Evolutionary conservation across 2,797 vertebrate genomes (phyloP).

Genomic region (Hylomyscus alleni): DNA sequence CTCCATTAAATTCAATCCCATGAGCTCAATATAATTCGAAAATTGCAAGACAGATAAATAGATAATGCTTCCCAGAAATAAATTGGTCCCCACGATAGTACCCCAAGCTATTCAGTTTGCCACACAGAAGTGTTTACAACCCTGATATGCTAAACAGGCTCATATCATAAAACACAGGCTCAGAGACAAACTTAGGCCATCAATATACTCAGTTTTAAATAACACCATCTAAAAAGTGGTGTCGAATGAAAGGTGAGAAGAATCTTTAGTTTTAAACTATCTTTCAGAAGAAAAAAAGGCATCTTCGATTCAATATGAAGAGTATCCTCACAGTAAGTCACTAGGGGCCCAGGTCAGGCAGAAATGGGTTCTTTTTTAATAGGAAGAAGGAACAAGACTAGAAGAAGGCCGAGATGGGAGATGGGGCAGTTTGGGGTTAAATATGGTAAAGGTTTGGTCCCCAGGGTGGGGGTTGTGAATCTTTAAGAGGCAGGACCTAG

Average conservation of each 20-base stretch:
- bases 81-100: not conserved
- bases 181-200: not conserved
- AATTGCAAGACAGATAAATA: conserved; percentile 26
- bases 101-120: not conserved
- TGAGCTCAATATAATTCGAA: not conserved
- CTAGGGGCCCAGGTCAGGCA: not conserved
- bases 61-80: not conserved
- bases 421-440: not conserved
- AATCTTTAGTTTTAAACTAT: conserved; percentile 8
- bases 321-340: not conserved
- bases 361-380: not conserved
- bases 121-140: not conserved
- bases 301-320: not conserved
- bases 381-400: not conserved
- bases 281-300: not conserved
- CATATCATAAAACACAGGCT: not conserved
- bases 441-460: not conserved
- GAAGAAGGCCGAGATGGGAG: not conserved
- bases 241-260: not conserved
- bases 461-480: no score
- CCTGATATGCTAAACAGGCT: not conserved
- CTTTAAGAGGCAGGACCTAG: not conserved
- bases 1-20: not conserved
- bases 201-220: not conserved
- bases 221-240: not conserved